Base-by-base conservation (phyloP, 2,113 vertebrate species). In the Semnornis frantzii region DNA sequence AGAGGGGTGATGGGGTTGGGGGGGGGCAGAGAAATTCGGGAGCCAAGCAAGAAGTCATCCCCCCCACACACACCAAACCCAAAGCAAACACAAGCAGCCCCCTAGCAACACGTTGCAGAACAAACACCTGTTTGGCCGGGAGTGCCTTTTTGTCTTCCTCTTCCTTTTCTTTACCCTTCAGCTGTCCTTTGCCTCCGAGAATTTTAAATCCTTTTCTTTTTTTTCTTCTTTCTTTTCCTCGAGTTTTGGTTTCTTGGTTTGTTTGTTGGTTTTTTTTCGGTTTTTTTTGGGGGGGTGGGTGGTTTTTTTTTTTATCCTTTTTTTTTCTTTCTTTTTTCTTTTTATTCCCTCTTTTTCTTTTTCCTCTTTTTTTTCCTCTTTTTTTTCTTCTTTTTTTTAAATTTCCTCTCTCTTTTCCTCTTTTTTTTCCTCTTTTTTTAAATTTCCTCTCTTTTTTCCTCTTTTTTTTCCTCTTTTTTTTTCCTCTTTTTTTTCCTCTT, bases 71-170 rank as follows among this genome's bases (percentile, higher is more conserved):
- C 15, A 18, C 46, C 46, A 23, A 58, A 80, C 91, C 37, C 3
- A 84, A 27, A 66, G 1, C 25, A 91, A 76, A 82, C 55, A 94
- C 94, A 97, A 97, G 97, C 95, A 97, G 94, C 97, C 95, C 96
- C 33, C 9, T 52, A 48, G 87, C 85, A 95, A 95, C 90, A 91
- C 52, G 6, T 94, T 94, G 94, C 96, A 97, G 93, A 97, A 94
- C 93, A 96, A 96, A 97, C 97, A 97, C 96, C 97, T 97, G 97
- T 96, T 88, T n/a, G 28, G 71, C 80, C 81, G 87, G 86, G 92
- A 97, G 97, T 95, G 92, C 62, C 30, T 60, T 79, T 79, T 76
- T 79, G 65, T 73, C 92, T 91, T 90, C 93, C 15, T 92, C 93
- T n/a, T 93, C 92, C 88, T 92, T n/a, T 82, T 76, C 75, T 69